These are phyloP conservation scores for Ypsolopha scabrella DNA, from an alignment of 2,888 invertebrate species.

Conservation along the genomic window DNA sequence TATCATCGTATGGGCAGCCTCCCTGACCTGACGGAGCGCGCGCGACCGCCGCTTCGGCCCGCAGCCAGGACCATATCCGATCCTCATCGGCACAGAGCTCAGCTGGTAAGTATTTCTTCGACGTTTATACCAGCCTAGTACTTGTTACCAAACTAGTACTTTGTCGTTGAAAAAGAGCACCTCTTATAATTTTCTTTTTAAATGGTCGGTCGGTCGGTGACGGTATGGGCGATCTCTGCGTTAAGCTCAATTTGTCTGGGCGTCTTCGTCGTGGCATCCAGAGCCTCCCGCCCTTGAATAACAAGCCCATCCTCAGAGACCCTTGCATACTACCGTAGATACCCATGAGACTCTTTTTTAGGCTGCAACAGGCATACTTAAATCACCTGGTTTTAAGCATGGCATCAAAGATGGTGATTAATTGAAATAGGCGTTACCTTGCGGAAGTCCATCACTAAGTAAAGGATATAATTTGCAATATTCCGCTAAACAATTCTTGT, in stretches of 20 bases:
- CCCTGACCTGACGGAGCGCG: conserved; percentile 64
- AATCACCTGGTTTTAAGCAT: no score
- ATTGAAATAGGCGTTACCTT: no score
- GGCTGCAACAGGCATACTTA: no score
- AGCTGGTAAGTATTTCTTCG: background rate
- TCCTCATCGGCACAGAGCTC: conserved; percentile 46
- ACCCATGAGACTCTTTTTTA: conserved; percentile 82
- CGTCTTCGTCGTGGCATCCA: conserved; percentile 41
- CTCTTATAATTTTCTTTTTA: no score
- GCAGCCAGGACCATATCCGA: conserved; percentile 55
- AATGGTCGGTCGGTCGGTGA: no score
- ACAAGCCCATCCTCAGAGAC: conserved; percentile 62
- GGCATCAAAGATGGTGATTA: no score
- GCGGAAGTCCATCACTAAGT: no score
- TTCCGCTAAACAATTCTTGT: no score
- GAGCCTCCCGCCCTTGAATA: conserved; percentile 47
- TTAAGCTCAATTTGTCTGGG: conserved; percentile 37
- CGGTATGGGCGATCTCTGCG: conserved; percentile 42
- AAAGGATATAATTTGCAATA: no score
- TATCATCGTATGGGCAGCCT: conserved; percentile 56
- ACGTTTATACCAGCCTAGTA: no score
- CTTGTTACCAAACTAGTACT: no score
- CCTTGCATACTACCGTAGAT: conserved; percentile 76
- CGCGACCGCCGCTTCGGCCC: conserved; percentile 46
- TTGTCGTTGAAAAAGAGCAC: no score